These are phyloP conservation scores for Cryptoleucopteryx plumbea DNA, from an alignment of 2,113 vertebrate species.

Conservation along the genomic window DNA sequence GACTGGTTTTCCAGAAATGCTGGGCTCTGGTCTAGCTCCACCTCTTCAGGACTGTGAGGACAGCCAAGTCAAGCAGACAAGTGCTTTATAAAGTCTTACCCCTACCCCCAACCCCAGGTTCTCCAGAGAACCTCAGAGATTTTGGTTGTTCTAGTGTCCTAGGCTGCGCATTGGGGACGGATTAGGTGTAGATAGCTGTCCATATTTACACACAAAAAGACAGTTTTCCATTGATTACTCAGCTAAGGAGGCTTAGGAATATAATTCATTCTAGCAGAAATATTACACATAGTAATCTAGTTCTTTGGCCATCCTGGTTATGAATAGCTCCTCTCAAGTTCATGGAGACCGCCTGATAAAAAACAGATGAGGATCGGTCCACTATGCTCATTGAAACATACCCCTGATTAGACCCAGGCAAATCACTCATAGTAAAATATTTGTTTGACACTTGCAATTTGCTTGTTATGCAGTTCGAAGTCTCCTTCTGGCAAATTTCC, in stretches of 20 bases:
- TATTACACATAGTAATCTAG: neutral
- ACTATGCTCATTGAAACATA: neutral
- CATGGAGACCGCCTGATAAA: neutral
- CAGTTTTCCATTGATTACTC: neutral
- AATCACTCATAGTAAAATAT: conserved; percentile 3
- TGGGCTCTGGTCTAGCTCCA: neutral
- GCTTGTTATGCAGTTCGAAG: neutral
- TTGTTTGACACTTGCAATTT: neutral
- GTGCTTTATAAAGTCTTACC: neutral
- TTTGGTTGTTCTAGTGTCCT: neutral
- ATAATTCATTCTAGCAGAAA: neutral
- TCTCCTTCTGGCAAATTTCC: neutral
- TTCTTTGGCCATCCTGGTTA: neutral
- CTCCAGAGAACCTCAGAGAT: neutral
- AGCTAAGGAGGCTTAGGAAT: neutral
- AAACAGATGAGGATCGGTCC: neutral
- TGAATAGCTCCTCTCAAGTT: neutral
- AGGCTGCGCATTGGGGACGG: neutral
- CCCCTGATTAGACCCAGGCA: neutral
- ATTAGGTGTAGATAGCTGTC: neutral
- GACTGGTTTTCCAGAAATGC: neutral
- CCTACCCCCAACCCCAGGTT: neutral
- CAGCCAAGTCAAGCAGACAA: neutral
- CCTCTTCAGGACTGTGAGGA: neutral
- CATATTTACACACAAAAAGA: neutral